Evolutionary conservation across 2,797 vertebrate species (phyloP).

Genomic region (Peromyscus aztecus): DNA sequence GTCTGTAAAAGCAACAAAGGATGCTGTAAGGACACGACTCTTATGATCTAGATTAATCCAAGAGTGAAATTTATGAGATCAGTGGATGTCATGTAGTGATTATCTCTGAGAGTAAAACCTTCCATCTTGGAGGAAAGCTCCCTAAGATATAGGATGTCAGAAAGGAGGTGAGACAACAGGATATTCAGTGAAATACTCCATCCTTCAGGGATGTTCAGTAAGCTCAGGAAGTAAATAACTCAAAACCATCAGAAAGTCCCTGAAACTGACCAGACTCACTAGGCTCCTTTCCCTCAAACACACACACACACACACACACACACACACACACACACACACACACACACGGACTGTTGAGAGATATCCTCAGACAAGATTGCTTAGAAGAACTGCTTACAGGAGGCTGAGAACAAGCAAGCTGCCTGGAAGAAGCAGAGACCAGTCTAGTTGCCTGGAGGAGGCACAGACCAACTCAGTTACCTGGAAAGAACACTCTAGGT

Average conservation of each 20-base stretch:
- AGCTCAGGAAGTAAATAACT: background rate
- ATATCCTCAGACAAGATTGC: background rate
- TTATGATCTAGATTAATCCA: background rate
- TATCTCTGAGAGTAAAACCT: background rate
- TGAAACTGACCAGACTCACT: background rate
- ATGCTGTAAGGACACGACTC: constrained; percentile 2
- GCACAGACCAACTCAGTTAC: background rate
- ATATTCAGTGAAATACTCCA: background rate
- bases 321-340: background rate
- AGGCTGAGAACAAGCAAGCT: background rate
- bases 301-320: fast-evolving
- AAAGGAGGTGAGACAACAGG: background rate
- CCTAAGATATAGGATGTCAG: background rate
- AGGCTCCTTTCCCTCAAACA: background rate
- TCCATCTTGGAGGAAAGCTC: background rate
- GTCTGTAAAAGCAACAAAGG: constrained; percentile 11
- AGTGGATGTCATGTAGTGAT: background rate
- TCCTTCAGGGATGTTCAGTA: background rate
- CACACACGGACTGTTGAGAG: background rate
- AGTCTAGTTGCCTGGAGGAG: background rate
- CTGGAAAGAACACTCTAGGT: background rate
- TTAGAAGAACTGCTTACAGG: background rate
- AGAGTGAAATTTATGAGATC: constrained; percentile 40
- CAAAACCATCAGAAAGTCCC: background rate
- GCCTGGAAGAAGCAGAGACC: background rate